Evolutionary conservation across 2,888 invertebrate genomes (phyloP).

Genomic region (Ametastegia equiseti): DNA sequence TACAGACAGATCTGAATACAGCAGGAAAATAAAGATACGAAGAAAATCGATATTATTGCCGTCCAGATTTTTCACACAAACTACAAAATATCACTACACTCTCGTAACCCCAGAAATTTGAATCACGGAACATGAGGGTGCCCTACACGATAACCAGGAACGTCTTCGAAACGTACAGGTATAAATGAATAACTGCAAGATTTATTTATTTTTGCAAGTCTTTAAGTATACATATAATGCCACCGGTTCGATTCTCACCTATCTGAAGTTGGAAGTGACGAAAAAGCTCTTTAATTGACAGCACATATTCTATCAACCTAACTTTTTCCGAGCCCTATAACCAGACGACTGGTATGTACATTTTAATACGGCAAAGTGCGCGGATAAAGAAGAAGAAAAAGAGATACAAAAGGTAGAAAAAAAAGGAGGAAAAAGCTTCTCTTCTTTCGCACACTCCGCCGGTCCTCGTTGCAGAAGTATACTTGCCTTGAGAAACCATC

Average conservation of each 20-base stretch:
- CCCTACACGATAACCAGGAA: constrained; percentile 64
- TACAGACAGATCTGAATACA: constrained; percentile 13
- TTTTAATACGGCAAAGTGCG: constrained; percentile 31
- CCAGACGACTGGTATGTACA: background rate
- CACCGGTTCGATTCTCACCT: background rate
- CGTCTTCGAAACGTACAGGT: constrained; percentile 66
- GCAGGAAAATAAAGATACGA: background rate
- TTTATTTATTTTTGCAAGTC: background rate
- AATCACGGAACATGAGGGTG: constrained; percentile 60
- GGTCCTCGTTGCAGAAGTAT: background rate
- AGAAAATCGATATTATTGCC: background rate
- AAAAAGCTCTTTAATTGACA: background rate
- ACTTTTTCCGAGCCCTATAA: background rate
- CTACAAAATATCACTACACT: background rate
- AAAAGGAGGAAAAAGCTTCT: background rate
- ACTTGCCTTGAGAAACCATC: constrained; percentile 10
- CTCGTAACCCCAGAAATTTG: background rate
- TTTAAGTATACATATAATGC: too few relatives aligned
- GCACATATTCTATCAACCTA: background rate
- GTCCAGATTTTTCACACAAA: background rate
- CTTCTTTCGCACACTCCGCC: constrained; percentile 28
- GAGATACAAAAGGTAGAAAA: background rate
- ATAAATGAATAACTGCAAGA: constrained; percentile 27
- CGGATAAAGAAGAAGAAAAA: background rate
- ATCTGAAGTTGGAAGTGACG: background rate